Evolutionary conservation across 2,888 invertebrate species (phyloP).

Genomic region (Drosophila acutilabella): DNA sequence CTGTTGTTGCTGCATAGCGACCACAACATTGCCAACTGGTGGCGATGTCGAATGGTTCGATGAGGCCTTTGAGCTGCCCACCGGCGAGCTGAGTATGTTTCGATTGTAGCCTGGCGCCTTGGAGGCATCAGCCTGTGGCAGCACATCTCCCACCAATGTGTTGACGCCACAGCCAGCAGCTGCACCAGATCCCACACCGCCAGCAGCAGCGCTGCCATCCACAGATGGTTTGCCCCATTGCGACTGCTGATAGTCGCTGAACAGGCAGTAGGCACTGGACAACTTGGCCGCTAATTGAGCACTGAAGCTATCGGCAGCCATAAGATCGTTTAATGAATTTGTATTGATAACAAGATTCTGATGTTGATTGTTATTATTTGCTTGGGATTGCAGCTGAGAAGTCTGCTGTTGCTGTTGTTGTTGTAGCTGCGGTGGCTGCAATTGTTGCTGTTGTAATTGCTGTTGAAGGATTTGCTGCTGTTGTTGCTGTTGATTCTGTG

Average conservation of each 20-base stretch:
- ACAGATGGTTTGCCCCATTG: constrained; percentile 85
- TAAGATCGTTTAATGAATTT: constrained; percentile 61
- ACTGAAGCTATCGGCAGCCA: constrained; percentile 73
- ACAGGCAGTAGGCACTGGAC: constrained; percentile 92
- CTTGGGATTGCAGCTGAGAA: constrained; percentile 39
- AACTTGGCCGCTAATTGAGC: constrained; percentile 82
- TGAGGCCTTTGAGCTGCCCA: constrained; percentile 88
- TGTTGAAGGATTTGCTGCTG: constrained; percentile 26
- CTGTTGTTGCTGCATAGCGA: constrained; percentile 42
- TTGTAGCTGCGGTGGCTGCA: constrained; percentile 14
- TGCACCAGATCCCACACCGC: constrained; percentile 50
- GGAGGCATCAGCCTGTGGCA: constrained; percentile 91
- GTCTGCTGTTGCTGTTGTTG: constrained; percentile 39
- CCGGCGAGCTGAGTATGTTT: constrained; percentile 91
- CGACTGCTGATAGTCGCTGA: constrained; percentile 89
- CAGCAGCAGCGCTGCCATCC: constrained; percentile 56
- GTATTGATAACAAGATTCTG: constrained; percentile 78
- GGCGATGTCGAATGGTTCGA: constrained; percentile 86
- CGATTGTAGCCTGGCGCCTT: constrained; percentile 95
- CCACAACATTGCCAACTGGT: constrained; percentile 80
- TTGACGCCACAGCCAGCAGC: constrained; percentile 56
- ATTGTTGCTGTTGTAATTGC: constrained; percentile 31
- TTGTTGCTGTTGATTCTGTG: constrained; percentile 28
- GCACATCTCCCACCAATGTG: constrained; percentile 79
- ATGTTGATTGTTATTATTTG: constrained; percentile 49